Conservation (phyloP, 2,888 invertebrate species). For the Eilema caniola region DNA sequence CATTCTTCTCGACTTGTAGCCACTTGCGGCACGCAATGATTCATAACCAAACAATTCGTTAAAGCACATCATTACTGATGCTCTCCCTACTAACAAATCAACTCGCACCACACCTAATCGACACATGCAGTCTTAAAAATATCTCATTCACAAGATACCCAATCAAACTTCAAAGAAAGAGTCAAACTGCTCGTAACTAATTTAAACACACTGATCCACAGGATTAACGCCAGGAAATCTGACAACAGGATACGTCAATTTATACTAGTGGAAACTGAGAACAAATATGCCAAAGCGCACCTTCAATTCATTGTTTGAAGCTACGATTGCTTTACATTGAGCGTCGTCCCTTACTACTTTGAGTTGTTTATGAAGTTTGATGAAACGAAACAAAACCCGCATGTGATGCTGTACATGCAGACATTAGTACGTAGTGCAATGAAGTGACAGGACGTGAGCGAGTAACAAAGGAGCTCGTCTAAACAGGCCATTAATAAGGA, state of each 20-base stretch:
- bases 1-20: conserved; percentile 46
- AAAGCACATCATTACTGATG: conserved; percentile 27
- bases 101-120: conserved; percentile 44
- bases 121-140: conserved; percentile 51
- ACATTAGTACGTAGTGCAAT: conserved; percentile 57
- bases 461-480: conserved; percentile 84
- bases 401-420: conserved; percentile 48
- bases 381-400: conserved; percentile 38
- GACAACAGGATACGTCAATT: conserved; percentile 85
- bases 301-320: conserved; percentile 61
- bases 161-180: conserved; percentile 72
- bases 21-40: conserved; percentile 44
- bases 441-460: conserved; percentile 80
- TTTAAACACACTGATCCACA: conserved; percentile 70
- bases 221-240: conserved; percentile 81
- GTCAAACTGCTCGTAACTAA: conserved; percentile 68
- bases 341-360: conserved; percentile 58
- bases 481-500: conserved; percentile 86
- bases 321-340: conserved; percentile 41
- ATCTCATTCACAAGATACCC: conserved; percentile 56
- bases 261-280: conserved; percentile 77
- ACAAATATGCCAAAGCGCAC: conserved; percentile 65
- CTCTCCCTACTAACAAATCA: conserved; percentile 36
- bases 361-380: conserved; percentile 27
- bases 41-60: conserved; percentile 57